phyloP scores from a whole-genome alignment of 2,113 vertebrate species.

The Chloropsis hardwickii region DNA sequence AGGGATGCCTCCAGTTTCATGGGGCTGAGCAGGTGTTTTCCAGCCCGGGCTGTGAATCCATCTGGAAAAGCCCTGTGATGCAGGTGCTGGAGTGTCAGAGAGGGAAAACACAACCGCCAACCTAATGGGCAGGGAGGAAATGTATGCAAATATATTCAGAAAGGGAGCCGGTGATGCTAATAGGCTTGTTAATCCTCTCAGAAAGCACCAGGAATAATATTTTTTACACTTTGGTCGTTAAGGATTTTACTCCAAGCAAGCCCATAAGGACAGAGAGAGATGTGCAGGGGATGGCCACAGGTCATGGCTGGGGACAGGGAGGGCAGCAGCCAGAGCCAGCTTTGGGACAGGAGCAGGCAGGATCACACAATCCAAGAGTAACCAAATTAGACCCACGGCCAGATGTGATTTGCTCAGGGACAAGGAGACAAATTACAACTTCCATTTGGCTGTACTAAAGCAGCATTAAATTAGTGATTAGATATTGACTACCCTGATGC shows the following conservation, averaged over 20 bases:
- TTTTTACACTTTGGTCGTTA: constrained; percentile 3
- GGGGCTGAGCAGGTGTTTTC: not conserved
- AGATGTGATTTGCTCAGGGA: not conserved
- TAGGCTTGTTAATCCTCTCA: constrained; percentile 26
- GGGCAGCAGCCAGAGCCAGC: not conserved
- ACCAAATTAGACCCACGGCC: not conserved
- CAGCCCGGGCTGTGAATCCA: not conserved
- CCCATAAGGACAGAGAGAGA: not conserved
- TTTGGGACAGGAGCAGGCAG: not conserved
- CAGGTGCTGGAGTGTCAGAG: constrained; percentile 16
- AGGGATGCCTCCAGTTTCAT: fast-evolving
- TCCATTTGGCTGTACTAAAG: not conserved
- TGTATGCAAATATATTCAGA: constrained; percentile 57
- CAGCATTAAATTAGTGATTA: not conserved
- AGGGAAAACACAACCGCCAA: constrained; percentile 42
- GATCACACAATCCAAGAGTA: not conserved
- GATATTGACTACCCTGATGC: not conserved
- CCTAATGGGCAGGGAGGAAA: constrained; percentile 56
- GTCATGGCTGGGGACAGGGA: not conserved
- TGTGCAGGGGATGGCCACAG: fast-evolving
- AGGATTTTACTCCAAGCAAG: not conserved
- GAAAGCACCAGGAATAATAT: constrained; percentile 12
- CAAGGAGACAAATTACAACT: not conserved
- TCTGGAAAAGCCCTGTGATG: constrained; percentile 6
- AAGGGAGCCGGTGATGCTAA: constrained; percentile 9